Base-by-base conservation (phyloP, 2,797 vertebrate genomes). In the Anabacerthia variegaticeps region DNA sequence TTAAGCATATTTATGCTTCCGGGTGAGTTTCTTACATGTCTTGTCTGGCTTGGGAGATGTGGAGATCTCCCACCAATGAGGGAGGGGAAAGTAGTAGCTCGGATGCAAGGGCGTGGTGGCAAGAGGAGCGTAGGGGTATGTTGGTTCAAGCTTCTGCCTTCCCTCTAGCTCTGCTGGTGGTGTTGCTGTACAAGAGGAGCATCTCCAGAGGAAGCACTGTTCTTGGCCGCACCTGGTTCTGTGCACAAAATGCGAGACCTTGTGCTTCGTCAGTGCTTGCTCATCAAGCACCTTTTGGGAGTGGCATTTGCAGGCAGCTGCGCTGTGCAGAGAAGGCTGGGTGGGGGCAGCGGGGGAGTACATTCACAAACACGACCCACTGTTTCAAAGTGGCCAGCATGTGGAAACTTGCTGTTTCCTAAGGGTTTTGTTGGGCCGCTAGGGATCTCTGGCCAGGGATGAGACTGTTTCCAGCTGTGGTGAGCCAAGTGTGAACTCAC, bases 401-500 rank as follows among this genome's bases (percentile, higher is more conserved):
- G 58, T 92, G 89, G 83, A 96, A 95, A 89, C 85, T 94, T 93
- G 93, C 89, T 3, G 69, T 89, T 96, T 95, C 92, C 76, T 6
- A 8, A 85, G 83, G 62, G 90, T 54, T 82, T 94, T 82, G 76
- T 88, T 95, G 87, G 49, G 51, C 81, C 1, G n/a, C 61, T 96
- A 77, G 92, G 83, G 90, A 95, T 8, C 72, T 92, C 54, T 95
- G 89, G 92, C 85, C 80, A 79, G 74, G 72, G 81, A 90, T 91
- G 75, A 95, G 79, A 92, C 86, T 95, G 39, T 84, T 94, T 94
- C 90, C 90, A 96, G 94, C 89, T 92, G 95, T 93, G 92, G 90
- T 78, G 77, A 95, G 95, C 91, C 94, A 96, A 96, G 56, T 95
- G 86, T 96, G 88, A 97, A 93, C 92, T 97, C 94, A 96, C 66